Percentiles rank a stretch among this genome's conserved stretches.
Evolutionary conservation across 1,140 invertebrate species (phyloP).

Genomic region (Ylistrum balloti): DNA sequence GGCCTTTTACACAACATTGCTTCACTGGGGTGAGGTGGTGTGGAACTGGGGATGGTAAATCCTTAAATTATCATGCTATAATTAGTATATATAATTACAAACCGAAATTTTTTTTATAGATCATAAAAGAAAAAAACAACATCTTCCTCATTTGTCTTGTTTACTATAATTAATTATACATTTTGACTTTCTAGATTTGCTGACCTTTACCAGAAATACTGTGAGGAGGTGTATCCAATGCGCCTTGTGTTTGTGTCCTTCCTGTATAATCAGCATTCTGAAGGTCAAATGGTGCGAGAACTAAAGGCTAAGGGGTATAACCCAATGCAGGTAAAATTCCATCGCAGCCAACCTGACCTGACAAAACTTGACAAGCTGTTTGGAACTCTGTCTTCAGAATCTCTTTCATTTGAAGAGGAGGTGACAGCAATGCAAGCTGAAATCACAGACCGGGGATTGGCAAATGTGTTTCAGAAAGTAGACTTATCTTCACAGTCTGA

Average conservation of each 20-base stretch:
- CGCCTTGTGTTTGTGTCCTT: constrained; percentile 81
- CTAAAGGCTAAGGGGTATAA: constrained; percentile 67
- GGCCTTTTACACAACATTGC: too few relatives aligned
- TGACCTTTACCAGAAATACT: constrained; percentile 77
- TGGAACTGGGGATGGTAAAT: too few relatives aligned
- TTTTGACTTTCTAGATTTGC: constrained; percentile 70
- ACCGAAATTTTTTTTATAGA: too few relatives aligned
- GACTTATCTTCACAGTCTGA: neutral
- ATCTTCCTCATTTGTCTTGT: too few relatives aligned
- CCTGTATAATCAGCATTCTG: constrained; percentile 71
- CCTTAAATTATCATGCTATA: too few relatives aligned
- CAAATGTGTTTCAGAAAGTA: constrained; percentile 59
- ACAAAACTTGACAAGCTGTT: constrained; percentile 80
- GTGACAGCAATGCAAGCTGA: constrained; percentile 57
- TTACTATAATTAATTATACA: too few relatives aligned
- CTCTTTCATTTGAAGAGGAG: constrained; percentile 69
- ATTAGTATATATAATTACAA: too few relatives aligned
- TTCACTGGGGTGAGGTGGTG: too few relatives aligned
- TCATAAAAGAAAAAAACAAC: too few relatives aligned
- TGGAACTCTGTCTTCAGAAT: constrained; percentile 75
- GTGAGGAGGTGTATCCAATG: constrained; percentile 79
- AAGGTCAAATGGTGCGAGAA: constrained; percentile 77
- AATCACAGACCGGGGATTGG: constrained; percentile 63
- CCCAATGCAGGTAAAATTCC: constrained; percentile 77
- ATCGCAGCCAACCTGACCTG: constrained; percentile 76